phyloP scores from a whole-genome alignment of 1,140 invertebrate species.

The Drosophila willistoni region DNA sequence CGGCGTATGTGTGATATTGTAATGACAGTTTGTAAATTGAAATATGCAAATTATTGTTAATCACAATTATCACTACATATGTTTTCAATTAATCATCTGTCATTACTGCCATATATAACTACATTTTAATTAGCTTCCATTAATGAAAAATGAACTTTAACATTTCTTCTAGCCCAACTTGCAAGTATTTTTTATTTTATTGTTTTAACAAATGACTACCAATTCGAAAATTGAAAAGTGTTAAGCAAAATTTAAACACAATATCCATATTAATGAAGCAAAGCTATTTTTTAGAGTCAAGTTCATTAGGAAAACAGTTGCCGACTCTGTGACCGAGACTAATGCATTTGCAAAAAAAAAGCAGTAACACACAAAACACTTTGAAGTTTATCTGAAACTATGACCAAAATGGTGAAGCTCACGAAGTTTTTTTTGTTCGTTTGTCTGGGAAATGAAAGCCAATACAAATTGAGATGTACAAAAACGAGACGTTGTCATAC shows the following conservation, averaged over 20 bases:
- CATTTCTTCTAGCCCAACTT: slow-evolving; percentile 18
- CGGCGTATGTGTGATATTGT: slow-evolving; percentile 62
- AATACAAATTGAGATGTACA: not conserved
- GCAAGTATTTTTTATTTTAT: slow-evolving; percentile 1
- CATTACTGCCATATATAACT: slow-evolving; percentile 33
- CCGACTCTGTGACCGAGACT: not conserved
- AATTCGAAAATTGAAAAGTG: not conserved
- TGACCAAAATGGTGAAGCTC: slow-evolving; percentile 7
- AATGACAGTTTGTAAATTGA: slow-evolving; percentile 35
- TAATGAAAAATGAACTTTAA: slow-evolving; percentile 31
- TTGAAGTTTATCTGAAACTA: slow-evolving; percentile 10
- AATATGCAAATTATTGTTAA: slow-evolving; percentile 39
- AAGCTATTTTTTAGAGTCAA: not conserved
- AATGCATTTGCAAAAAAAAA: slow-evolving; percentile 1
- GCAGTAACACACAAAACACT: not conserved
- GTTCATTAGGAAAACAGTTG: slow-evolving; percentile 4
- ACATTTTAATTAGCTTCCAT: slow-evolving; percentile 36
- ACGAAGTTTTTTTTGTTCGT: not conserved
- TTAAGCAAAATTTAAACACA: not conserved
- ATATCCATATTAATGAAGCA: slow-evolving; percentile 1
- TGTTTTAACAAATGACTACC: not conserved
- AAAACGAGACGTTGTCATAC: not conserved
- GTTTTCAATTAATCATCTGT: slow-evolving; percentile 47
- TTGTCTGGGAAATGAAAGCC: not conserved
- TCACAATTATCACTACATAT: slow-evolving; percentile 23